Percentiles rank a stretch among this genome's conserved stretches.
phyloP scores from a whole-genome alignment of 2,888 invertebrate species.

The Pseudeuparius sepicola region DNA sequence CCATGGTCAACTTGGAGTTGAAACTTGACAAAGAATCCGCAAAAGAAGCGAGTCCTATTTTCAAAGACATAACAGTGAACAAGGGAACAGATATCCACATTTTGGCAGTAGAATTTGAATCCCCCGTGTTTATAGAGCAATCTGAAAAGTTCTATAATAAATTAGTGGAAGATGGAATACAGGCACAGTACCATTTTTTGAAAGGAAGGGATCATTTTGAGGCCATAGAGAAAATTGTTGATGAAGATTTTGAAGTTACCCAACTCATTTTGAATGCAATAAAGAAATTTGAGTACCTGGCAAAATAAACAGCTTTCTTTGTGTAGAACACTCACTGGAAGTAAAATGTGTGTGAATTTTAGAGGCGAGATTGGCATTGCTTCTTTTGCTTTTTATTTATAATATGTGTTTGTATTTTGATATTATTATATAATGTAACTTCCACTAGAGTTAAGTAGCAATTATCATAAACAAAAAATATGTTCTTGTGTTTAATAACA shows the following conservation, averaged over 20 bases:
- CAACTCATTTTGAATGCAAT: slow-evolving; percentile 30
- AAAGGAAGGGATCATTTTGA: slow-evolving; percentile 62
- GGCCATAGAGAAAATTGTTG: slow-evolving; percentile 58
- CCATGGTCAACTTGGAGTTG: slow-evolving; percentile 56
- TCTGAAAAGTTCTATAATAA: slow-evolving; percentile 47
- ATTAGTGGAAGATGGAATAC: slow-evolving; percentile 41
- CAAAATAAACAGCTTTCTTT: too few relatives aligned
- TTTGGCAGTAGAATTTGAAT: slow-evolving; percentile 56
- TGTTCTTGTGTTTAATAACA: too few relatives aligned
- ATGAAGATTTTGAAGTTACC: slow-evolving; percentile 43
- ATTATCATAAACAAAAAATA: too few relatives aligned
- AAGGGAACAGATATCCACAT: slow-evolving; percentile 37
- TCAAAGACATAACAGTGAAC: slow-evolving; percentile 18
- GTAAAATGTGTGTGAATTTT: too few relatives aligned
- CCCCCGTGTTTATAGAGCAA: slow-evolving; percentile 58
- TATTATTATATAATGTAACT: too few relatives aligned
- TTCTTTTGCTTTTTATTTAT: too few relatives aligned
- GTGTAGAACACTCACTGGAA: too few relatives aligned
- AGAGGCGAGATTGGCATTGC: too few relatives aligned
- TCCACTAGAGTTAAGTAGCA: too few relatives aligned
- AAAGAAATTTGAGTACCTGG: too few relatives aligned
- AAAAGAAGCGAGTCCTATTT: slow-evolving; percentile 38
- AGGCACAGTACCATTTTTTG: slow-evolving; percentile 44
- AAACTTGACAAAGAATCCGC: slow-evolving; percentile 50
- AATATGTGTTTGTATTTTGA: too few relatives aligned